Evolutionary conservation across 2,113 vertebrate species (phyloP), one percentile per base, ranked within the genome.

Genomic region (Trogon melanurus): DNA sequence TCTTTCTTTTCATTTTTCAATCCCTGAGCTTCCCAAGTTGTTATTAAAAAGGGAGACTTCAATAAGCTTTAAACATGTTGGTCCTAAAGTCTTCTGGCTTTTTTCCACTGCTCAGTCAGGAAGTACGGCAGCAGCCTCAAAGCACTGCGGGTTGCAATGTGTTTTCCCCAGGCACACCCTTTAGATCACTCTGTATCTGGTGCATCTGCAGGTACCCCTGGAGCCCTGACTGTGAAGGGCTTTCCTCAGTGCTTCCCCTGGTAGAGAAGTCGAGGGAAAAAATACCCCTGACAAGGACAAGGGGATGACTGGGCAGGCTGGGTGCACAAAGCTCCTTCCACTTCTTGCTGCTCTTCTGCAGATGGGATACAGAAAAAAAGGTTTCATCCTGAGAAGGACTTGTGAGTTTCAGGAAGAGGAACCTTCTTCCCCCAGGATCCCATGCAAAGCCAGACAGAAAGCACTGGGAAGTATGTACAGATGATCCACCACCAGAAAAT

Each of bases 1-100:
- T 92, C 71, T 45, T 95, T 81, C 65, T 65, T 91, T 57, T 45
- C 4, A 8, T n/a, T 82, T 91, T 94, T 66, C 26, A 75, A 14
- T 9, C 1, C n/a, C 10, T 1, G 1, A 32, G n/a, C 21, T 79
- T 89, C 22, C 29, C 57, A 85, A 66, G 20, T 7, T 65, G 20
- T 48, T 79, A 23, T 44, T 88, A 2, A 41, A 86, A 93, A 73
- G 11, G 9, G 25, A 41, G 41, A 27, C 10, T 92, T 88, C 48
- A 50, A 25, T 36, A 65, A 76, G 23, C 32, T 74, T 90, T 50
- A 79, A 47, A 45, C 27, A 57, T 50, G 16, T 70, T 57, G 34
- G 18, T 65, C 6, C 1, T 71, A n/a, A 89, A 36, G 44, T 74
- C 48, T 89, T 67, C 48, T 41, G 57, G 25, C 3, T 65, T 85